Base-by-base conservation (phyloP, 2,888 invertebrate genomes). In the Heteromurus nitidus region DNA sequence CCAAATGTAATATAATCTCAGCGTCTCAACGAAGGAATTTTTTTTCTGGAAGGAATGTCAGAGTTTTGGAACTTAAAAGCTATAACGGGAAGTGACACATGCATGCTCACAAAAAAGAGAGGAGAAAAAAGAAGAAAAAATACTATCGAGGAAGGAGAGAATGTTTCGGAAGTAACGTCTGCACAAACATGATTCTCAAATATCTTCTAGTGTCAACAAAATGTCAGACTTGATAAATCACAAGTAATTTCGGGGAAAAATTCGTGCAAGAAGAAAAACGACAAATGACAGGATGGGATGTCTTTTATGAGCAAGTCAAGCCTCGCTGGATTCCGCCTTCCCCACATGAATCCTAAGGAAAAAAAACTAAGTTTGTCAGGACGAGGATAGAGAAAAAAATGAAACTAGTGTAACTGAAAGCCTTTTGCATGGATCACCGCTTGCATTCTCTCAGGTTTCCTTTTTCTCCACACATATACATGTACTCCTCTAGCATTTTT, bases 201-300 rank as follows among this genome's bases (percentile, higher is more conserved):
- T 76, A 67, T 76, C 68, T 76, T 44, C 65, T 18, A 53, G 58
- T 80, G 74, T 80, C 80, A 80, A 80, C 80, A 74, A 62, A 80
- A 74, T 80, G 80, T 80, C 80, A 74, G 74, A 26, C 60, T 74
- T 80, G 80, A 80, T 80, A 80, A 80, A 80, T 80, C 74, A 74
- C 68, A 47, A 20, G 68, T 80, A 80, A 74, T 74, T 80, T 80
- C 16, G 18, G 20, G 30, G n/a, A 47, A 58, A 74, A 65, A 65
- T 9, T 53, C 55, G 31, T 26, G 24, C 20, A n/a, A 18, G 22
- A 42, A 44, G 65, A n/a, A 70, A 70, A 42, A 70, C 58, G 70
- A 73, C 62, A 73, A 73, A 62, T 73, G 73, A 50, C 62, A 60
- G 58, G 58, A 70, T 58, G 70, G 55, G 70, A 70, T 70, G 58